Percentiles rank a stretch among this genome's conserved stretches.
phyloP scores from a whole-genome alignment of 92 coral and sea anemone genomes.

The Umimayanthus chanpuru region DNA sequence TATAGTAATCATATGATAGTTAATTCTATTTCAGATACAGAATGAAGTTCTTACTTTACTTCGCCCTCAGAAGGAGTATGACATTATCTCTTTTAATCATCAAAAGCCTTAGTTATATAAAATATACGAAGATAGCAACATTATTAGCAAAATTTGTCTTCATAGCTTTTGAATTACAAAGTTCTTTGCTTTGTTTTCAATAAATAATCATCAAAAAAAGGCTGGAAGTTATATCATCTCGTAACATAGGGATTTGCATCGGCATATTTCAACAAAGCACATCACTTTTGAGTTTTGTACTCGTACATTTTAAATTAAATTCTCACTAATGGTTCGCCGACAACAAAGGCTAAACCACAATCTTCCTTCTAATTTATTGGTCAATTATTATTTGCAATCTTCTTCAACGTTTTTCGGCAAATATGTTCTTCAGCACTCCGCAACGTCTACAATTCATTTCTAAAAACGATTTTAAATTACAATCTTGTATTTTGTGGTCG shows the following conservation, averaged over 20 bases:
- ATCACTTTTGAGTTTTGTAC: neutral
- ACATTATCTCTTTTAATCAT: too few relatives aligned
- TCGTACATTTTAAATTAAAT: neutral
- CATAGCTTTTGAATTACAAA: too few relatives aligned
- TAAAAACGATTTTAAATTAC: conserved; percentile 18
- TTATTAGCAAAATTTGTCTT: neutral
- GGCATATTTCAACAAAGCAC: conserved; percentile 4
- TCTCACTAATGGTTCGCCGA: conserved; percentile 23
- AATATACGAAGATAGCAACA: too few relatives aligned
- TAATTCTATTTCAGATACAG: neutral
- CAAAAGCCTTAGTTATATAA: neutral
- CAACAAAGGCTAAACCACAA: conserved; percentile 26
- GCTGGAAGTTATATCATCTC: neutral
- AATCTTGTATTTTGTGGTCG: conserved; percentile 19
- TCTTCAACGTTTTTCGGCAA: conserved; percentile 18
- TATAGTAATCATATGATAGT: too few relatives aligned
- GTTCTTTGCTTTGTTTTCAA: neutral
- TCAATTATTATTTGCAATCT: conserved; percentile 33
- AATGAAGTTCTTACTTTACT: neutral
- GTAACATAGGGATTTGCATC: neutral
- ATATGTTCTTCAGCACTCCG: conserved; percentile 3
- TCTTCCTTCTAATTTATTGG: conserved; percentile 37
- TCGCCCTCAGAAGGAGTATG: too few relatives aligned
- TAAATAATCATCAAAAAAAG: too few relatives aligned
- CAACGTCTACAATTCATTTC: conserved; percentile 16